Evolutionary conservation across 1,140 invertebrate genomes (phyloP), one percentile per base, ranked within the genome.

Genomic region (Agrilus planipennis): DNA sequence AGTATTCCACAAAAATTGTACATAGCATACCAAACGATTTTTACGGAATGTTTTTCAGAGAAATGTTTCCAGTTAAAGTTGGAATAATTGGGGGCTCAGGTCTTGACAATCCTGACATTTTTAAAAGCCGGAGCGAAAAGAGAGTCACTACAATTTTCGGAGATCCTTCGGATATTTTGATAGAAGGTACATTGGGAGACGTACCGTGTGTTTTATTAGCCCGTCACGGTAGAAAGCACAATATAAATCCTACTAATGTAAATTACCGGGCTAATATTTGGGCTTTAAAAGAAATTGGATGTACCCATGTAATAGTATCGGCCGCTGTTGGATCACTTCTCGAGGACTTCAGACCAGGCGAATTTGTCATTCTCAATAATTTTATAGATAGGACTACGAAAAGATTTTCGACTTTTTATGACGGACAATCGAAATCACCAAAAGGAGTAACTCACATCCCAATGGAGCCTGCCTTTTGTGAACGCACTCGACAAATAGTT

Each of bases 201-300:
- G 72, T 91, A 4, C 68, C 78, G 2, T 89, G 89, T 61, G 80
- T 89, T 1, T 57, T 97, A 4, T 56, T 96, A 11, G 81, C 89
- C 0, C 82, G 93, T 51, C 95, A 99, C 71, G 92, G 91, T 2
- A 66, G 79, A 25, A 79, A 81, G 34, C 93, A 99, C 61, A 70
- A 70, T 32, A 75, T 87, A 21, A 79, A 70, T 61, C 91, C 92
- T 0, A 54, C 56, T 4, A 59, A 64, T 39, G 73, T 99, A 0
- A 99, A 99, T 64, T 99, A 95, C 63, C 75, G 93, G 44, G 95
- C 94, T 2, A 99, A 99, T 61, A 81, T 99, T 31, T 93, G 88
- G 81, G 91, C 93, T 1, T 63, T 99, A 36, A 84, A 89, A 47
- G 55, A 81, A 39, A 67, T 76, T 36, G 89, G 90, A 0, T 96